Evolutionary conservation across 2,888 invertebrate genomes (phyloP), one percentile per base, ranked within the genome.

Genomic region (Helicoverpa assulta): DNA sequence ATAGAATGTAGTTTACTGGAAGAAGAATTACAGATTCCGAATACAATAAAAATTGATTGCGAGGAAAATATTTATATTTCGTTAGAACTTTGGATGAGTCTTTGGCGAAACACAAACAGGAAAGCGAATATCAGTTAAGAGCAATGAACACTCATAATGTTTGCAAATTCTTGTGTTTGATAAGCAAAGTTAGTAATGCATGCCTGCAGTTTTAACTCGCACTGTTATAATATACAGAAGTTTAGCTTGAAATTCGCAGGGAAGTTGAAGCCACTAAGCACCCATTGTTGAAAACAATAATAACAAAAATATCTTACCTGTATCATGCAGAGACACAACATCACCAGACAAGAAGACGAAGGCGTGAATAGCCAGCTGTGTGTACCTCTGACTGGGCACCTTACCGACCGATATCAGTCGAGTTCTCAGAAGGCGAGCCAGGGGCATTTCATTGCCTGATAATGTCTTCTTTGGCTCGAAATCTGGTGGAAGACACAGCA

Each of bases 281-380:
- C 33, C 33, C 1, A 33, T 33, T 33, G 1, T 26, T 33, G 33
- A 7, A 7, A 81, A 54, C 16, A 0, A 37, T 29, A 21, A n/a
- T 40, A 53, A 16, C 14, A 18, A 3, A 1, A 37, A 19, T 18
- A 33, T 33, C 52, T 78, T 83, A 91, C 91, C 77, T 65, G 90
- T 89, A 74, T 91, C 92, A 21, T 91, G 90, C 26, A 88, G 71
- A 14, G 89, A 89, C 2, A 86, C 77, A 0, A 88, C 63, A 76
- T 91, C 91, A 5, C 80, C 78, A 0, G 87, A 70, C 73, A 86
- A 76, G 50, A 87, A 89, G 4, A 85, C 77, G 16, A 88, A 62
- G 43, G 71, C 83, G 59, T 90, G 81, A 10, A 85, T 75, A 3
- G 84, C 80, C 8, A 91, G 76, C 7, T 87, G 87, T 0, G 91